Evolutionary conservation across 2,888 invertebrate species (phyloP).

Genomic region (Rhagophthalmus giganteus): DNA sequence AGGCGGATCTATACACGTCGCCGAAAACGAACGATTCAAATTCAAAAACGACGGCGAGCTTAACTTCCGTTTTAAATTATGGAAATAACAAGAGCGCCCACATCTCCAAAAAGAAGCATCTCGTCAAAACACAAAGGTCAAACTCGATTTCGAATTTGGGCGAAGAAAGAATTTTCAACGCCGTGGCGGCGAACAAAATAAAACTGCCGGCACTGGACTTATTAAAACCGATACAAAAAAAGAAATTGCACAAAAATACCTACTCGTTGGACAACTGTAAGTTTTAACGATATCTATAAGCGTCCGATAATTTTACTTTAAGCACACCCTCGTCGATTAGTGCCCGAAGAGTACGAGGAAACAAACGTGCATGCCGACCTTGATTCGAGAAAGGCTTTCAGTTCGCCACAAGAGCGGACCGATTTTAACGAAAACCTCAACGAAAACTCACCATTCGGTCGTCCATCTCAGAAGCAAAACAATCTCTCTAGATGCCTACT

Average conservation of each 20-base stretch:
- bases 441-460: constrained; percentile 45
- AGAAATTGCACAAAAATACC: constrained; percentile 51
- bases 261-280: constrained; percentile 54
- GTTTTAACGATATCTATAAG: constrained; percentile 20
- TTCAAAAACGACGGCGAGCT: constrained; percentile 15
- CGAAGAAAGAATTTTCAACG: constrained; percentile 52
- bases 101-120: constrained; percentile 44
- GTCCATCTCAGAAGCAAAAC: constrained; percentile 46
- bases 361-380: constrained; percentile 22
- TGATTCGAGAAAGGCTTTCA: constrained; percentile 51
- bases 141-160: constrained; percentile 49
- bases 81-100: constrained; percentile 40
- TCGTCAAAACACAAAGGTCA: constrained; percentile 39
- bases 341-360: constrained; percentile 57
- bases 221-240: constrained; percentile 55
- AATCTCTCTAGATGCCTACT: constrained; percentile 51
- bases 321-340: no score
- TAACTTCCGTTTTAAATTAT: constrained; percentile 37
- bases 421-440: constrained; percentile 41
- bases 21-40: constrained; percentile 34
- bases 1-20: constrained; percentile 48
- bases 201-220: constrained; percentile 62
- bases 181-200: no score
- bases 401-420: constrained; percentile 54
- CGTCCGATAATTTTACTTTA: no score